Percentiles rank a stretch among this genome's conserved stretches.
phyloP scores from a whole-genome alignment of 2,797 vertebrate species.

The Siniperca undulata region DNA sequence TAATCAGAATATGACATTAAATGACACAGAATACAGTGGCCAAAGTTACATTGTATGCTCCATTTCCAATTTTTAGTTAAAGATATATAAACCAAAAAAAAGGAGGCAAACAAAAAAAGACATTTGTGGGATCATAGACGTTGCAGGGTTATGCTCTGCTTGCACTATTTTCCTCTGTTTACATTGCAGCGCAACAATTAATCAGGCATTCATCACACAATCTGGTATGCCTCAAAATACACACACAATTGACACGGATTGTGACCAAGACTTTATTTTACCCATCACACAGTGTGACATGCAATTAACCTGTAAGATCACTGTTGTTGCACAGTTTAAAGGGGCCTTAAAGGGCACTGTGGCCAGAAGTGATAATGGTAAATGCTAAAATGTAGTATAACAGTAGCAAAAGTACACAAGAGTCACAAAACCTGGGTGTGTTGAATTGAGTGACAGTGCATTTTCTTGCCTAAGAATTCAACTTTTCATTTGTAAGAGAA shows the following conservation, averaged over 20 bases:
- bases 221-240: too few relatives aligned
- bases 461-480: too few relatives aligned
- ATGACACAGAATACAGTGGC: too few relatives aligned
- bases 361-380: not conserved
- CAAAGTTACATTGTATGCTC: too few relatives aligned
- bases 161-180: too few relatives aligned
- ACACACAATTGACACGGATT: not conserved
- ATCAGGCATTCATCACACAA: too few relatives aligned
- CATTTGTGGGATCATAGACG: not conserved
- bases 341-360: not conserved
- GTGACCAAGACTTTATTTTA: not conserved
- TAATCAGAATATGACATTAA: too few relatives aligned
- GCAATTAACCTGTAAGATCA: not conserved
- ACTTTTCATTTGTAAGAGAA: too few relatives aligned
- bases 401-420: not conserved
- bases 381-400: not conserved
- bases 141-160: not conserved
- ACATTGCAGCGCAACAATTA: too few relatives aligned
- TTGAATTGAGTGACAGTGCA: too few relatives aligned
- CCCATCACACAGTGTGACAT: not conserved
- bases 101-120: not conserved
- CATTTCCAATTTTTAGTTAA: too few relatives aligned
- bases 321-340: not conserved
- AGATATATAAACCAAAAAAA: not conserved
- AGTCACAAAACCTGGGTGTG: too few relatives aligned